Evolutionary conservation across 2,797 vertebrate species (phyloP).

Genomic region (Anolis apletophallus): DNA sequence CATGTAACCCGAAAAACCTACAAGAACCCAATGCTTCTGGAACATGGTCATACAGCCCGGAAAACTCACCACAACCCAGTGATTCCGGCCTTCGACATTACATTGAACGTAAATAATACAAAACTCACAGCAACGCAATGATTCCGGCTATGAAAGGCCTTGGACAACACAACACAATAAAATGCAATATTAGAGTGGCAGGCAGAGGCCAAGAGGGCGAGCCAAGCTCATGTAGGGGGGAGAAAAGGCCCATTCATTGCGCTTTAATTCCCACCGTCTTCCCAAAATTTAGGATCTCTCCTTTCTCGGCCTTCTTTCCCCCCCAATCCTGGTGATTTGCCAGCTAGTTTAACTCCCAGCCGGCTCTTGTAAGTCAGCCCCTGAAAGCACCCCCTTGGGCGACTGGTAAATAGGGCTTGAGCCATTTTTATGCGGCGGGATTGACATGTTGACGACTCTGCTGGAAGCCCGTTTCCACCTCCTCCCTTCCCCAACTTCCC

Average conservation of each 20-base stretch:
- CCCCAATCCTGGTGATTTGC: slow-evolving; percentile 71
- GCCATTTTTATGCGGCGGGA: slow-evolving; percentile 75
- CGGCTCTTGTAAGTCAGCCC: slow-evolving; percentile 73
- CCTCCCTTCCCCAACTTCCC: not conserved
- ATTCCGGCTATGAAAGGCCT: too few species aligned
- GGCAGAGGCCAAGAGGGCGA: slow-evolving; percentile 48
- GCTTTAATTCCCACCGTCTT: slow-evolving; percentile 1
- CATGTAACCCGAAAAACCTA: too few species aligned
- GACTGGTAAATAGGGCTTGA: slow-evolving; percentile 77
- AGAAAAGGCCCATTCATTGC: slow-evolving; percentile 17
- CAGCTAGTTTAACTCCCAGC: slow-evolving; percentile 67
- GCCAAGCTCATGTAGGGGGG: slow-evolving; percentile 6
- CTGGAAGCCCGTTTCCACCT: slow-evolving; percentile 69
- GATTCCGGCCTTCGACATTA: too few species aligned
- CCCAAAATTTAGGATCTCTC: not conserved
- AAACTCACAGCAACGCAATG: too few species aligned
- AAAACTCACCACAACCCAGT: too few species aligned
- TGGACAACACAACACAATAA: too few species aligned
- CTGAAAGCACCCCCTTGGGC: slow-evolving; percentile 72
- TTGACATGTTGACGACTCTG: slow-evolving; percentile 82
- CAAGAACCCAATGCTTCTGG: too few species aligned
- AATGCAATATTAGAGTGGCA: not conserved
- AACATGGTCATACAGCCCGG: too few species aligned
- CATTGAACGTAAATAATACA: too few species aligned
- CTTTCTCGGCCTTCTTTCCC: too few species aligned